Conservation (phyloP, 2,113 vertebrate species). For the Oceanites oceanicus region DNA sequence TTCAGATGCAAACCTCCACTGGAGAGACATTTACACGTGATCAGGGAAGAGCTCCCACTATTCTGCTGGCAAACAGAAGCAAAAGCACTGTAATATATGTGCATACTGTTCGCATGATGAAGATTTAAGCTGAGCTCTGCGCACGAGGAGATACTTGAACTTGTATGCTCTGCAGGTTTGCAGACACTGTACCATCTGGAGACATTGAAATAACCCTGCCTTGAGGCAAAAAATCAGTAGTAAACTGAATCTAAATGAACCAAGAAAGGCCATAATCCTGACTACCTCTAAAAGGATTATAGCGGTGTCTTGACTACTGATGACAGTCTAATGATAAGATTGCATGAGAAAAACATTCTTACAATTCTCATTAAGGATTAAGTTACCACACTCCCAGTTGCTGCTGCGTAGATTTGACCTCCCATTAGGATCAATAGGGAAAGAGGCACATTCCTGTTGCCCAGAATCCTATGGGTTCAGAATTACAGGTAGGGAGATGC, state of each 20-base stretch:
- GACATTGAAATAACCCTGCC: neutral
- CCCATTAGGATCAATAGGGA: neutral
- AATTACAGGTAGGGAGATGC: neutral
- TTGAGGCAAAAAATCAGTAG: neutral
- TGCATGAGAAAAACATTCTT: neutral
- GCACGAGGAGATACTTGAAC: neutral
- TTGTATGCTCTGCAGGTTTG: neutral
- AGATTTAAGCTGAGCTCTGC: neutral
- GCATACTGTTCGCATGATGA: neutral
- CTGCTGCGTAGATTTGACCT: neutral
- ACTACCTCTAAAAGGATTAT: slow-evolving; percentile 26
- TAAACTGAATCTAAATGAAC: slow-evolving; percentile 11
- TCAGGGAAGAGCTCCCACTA: neutral
- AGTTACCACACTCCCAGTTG: neutral
- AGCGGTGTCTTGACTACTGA: slow-evolving; percentile 18
- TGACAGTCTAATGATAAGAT: slow-evolving; percentile 34
- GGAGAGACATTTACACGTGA: rapidly evolving
- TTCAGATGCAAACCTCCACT: neutral
- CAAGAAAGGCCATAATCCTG: slow-evolving; percentile 17
- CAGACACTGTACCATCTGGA: neutral
- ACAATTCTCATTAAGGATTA: slow-evolving; percentile 7
- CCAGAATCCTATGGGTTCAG: neutral
- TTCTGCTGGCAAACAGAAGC: neutral
- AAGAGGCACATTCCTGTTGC: neutral
- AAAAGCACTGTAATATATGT: rapidly evolving